phyloP scores from a whole-genome alignment of 2,113 vertebrate species.

The Dunckerocampus dactyliophorus region DNA sequence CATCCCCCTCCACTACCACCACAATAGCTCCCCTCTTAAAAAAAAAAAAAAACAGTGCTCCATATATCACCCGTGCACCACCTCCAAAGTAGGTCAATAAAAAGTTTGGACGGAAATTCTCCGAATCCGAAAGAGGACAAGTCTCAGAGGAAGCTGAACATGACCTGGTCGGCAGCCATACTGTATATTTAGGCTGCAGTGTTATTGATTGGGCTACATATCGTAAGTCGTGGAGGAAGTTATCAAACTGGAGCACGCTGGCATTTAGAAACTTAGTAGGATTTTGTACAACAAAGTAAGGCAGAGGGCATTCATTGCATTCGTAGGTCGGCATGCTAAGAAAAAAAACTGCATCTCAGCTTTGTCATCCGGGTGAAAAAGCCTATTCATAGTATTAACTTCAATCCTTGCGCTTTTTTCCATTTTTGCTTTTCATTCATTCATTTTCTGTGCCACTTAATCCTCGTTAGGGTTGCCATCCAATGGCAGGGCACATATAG shows the following conservation, averaged over 20 bases:
- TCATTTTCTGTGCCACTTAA: too few relatives aligned
- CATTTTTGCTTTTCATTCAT: too few relatives aligned
- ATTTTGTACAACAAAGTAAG: too few relatives aligned
- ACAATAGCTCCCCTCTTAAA: slow-evolving; percentile 28
- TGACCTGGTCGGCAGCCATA: slow-evolving; percentile 1
- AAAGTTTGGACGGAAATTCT: slow-evolving; percentile 44
- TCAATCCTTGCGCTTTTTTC: too few relatives aligned
- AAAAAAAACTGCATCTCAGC: too few relatives aligned
- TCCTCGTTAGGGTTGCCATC: too few relatives aligned
- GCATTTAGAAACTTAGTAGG: too few relatives aligned
- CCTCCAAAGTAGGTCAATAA: slow-evolving; percentile 69
- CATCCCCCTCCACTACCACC: neutral
- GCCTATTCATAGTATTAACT: too few relatives aligned
- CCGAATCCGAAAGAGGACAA: slow-evolving; percentile 35
- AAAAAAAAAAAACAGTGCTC: slow-evolving; percentile 25
- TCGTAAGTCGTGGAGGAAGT: neutral
- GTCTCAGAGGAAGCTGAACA: slow-evolving; percentile 35
- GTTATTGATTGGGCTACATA: neutral
- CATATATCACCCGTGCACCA: slow-evolving; percentile 59
- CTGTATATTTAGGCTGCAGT: slow-evolving; percentile 31
- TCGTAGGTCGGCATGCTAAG: too few relatives aligned
- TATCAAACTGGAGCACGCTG: neutral
- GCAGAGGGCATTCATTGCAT: too few relatives aligned
- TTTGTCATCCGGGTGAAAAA: too few relatives aligned
- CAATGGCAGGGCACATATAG: too few relatives aligned